Evolutionary conservation across 1,140 invertebrate species (phyloP).

Genomic region (Anthonomus grandis): DNA sequence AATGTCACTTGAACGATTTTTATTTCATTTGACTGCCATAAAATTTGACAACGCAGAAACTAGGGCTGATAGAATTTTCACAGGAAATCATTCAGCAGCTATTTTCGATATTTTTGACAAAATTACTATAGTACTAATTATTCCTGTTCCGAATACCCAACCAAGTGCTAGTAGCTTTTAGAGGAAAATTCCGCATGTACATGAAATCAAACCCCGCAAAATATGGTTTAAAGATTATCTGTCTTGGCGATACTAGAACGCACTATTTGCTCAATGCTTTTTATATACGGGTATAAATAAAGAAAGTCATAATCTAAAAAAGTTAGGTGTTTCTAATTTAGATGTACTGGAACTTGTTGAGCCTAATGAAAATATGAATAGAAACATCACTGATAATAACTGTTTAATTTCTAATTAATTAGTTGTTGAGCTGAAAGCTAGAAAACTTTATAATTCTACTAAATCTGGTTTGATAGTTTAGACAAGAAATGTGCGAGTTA

Average conservation of each 20-base stretch:
- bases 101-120: slow-evolving; percentile 18
- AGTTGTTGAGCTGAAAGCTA: slow-evolving; percentile 2
- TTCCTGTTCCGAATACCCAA: slow-evolving; percentile 1
- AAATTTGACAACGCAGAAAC: slow-evolving; percentile 25
- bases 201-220: slow-evolving; percentile 15
- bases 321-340: slow-evolving; percentile 17
- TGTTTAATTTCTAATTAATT: slow-evolving; percentile 14
- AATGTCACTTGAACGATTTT: slow-evolving; percentile 18
- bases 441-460: too few species aligned
- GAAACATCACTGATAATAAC: slow-evolving; percentile 14
- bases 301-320: slow-evolving; percentile 3
- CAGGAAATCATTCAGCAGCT: slow-evolving; percentile 10
- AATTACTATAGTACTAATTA: slow-evolving; percentile 22
- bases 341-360: slow-evolving; percentile 12
- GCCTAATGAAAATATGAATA: slow-evolving; percentile 12
- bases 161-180: slow-evolving; percentile 7
- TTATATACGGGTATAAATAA: slow-evolving; percentile 14
- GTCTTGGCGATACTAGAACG: slow-evolving; percentile 9
- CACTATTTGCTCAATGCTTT: slow-evolving; percentile 15
- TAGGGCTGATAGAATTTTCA: neutral
- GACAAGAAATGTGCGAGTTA: too few species aligned
- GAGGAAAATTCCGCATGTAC: slow-evolving; percentile 14
- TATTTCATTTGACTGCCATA: slow-evolving; percentile 13
- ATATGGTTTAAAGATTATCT: slow-evolving; percentile 19
- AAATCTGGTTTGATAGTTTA: too few species aligned